Evolutionary conservation across 1,140 invertebrate genomes (phyloP).

Genomic region (Eueides isabella): DNA sequence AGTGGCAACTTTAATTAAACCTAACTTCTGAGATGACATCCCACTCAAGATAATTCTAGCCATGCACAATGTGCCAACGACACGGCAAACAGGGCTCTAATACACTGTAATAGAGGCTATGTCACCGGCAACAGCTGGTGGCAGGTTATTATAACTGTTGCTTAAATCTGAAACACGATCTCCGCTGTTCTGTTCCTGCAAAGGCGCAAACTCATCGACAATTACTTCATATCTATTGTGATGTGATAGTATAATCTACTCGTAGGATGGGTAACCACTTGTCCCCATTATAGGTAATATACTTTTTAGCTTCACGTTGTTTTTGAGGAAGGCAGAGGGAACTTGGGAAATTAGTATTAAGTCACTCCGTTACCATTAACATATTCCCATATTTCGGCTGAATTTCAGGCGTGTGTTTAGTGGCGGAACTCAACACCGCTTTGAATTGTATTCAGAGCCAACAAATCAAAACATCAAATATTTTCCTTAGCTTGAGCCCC

Average conservation of each 20-base stretch:
- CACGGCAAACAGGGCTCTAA: constrained; percentile 37
- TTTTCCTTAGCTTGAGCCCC: no score
- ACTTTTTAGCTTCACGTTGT: no score
- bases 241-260: background rate
- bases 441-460: no score
- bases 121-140: background rate
- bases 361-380: no score
- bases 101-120: constrained; percentile 32
- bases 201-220: constrained; percentile 6
- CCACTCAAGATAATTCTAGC: constrained; percentile 59
- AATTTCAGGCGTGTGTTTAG: no score
- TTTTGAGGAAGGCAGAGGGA: no score
- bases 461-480: no score
- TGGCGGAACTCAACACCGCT: no score
- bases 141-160: constrained; percentile 17
- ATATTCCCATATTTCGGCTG: no score
- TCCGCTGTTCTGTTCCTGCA: constrained; percentile 10
- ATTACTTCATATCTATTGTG: constrained; percentile 1
- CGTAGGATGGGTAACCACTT: background rate
- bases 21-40: constrained; percentile 70
- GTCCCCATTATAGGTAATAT: no score
- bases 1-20: constrained; percentile 72
- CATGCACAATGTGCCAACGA: constrained; percentile 26
- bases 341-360: no score
- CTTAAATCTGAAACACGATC: constrained; percentile 1